phyloP scores from a whole-genome alignment of 53 echinoderm and acorn worm genomes.

The Astropecten irregularis region DNA sequence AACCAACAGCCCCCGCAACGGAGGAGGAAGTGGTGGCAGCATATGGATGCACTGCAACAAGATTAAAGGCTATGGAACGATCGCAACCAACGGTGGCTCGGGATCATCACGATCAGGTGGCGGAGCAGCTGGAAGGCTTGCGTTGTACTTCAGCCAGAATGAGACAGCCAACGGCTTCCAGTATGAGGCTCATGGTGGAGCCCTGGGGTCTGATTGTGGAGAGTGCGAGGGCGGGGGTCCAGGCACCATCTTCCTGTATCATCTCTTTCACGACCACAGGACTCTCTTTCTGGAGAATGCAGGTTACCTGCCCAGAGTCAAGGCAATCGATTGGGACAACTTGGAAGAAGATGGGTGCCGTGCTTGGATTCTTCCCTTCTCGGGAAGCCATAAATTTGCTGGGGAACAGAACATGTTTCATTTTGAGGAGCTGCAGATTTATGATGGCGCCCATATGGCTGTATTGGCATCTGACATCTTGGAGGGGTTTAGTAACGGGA shows the following conservation, averaged over 20 bases:
- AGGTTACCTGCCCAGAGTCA: conserved; percentile 61
- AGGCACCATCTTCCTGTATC: conserved; percentile 87
- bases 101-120: conserved; percentile 73
- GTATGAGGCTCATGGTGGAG: conserved; percentile 89
- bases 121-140: conserved; percentile 82
- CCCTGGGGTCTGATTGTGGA: conserved; percentile 49
- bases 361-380: conserved; percentile 82
- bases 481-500: conserved; percentile 6
- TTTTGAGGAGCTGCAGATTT: conserved; percentile 94
- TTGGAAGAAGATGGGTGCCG: conserved; percentile 91
- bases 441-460: conserved; percentile 84
- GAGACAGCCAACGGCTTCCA: conserved; percentile 76
- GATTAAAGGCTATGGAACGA: conserved; percentile 88
- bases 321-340: conserved; percentile 84
- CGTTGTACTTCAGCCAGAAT: conserved; percentile 78
- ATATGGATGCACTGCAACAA: conserved; percentile 93
- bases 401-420: conserved; percentile 71
- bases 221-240: conserved; percentile 92
- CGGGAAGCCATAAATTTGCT: conserved; percentile 84
- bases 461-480: conserved; percentile 63
- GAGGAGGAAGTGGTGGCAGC: conserved; percentile 90
- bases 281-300: conserved; percentile 89
- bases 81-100: conserved; percentile 79
- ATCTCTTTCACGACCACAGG: conserved; percentile 76
- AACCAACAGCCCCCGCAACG: conserved; percentile 26